Conservation (phyloP, 1,140 invertebrate genomes). For the Teleogryllus occipitalis region DNA sequence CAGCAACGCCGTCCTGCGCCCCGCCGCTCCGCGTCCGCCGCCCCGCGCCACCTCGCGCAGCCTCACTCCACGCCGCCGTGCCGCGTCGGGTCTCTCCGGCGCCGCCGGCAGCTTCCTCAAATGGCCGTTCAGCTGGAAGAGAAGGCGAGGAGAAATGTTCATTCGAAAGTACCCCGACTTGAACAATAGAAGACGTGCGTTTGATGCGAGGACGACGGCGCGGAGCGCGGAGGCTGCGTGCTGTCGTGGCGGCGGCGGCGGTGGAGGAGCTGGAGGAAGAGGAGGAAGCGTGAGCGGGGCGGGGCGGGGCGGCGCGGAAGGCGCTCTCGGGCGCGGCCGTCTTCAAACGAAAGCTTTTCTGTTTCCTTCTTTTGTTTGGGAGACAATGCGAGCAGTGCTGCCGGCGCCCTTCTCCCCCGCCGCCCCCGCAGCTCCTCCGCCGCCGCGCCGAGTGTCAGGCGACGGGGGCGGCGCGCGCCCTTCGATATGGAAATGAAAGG, state of each 20-base stretch:
- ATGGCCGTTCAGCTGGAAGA: not conserved
- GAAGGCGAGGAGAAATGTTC: not conserved
- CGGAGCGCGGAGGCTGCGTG: no score
- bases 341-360: not conserved
- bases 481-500: not conserved
- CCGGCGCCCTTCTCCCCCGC: no score
- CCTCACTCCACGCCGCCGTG: no score
- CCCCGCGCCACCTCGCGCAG: no score
- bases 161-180: not conserved
- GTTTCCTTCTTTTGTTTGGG: not conserved
- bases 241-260: not conserved
- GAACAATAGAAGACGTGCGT: conserved; percentile 3
- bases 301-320: no score
- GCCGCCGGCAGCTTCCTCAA: not conserved
- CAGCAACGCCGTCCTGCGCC: no score
- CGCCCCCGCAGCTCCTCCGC: no score
- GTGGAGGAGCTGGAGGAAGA: no score
- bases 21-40: no score
- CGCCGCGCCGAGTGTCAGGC: not conserved
- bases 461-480: not conserved
- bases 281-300: no score
- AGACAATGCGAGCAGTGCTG: not conserved
- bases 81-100: no score
- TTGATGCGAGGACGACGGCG: not conserved
- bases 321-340: not conserved